phyloP scores from a whole-genome alignment of 2,797 vertebrate species.

The Macrochelys suwanniensis region DNA sequence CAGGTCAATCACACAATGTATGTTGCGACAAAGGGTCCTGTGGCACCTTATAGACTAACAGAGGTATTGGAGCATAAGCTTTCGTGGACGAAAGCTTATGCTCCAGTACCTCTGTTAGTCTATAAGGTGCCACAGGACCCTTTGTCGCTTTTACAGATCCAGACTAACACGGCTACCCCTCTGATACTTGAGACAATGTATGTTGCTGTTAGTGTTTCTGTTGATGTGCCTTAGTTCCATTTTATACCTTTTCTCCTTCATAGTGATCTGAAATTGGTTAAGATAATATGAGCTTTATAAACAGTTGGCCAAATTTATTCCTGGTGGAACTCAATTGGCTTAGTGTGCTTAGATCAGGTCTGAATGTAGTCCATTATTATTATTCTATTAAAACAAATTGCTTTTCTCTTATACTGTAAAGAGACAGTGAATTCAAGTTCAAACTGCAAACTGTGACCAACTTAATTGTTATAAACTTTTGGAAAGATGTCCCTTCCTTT shows the following conservation, averaged over 20 bases:
- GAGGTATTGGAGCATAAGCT: too few species aligned
- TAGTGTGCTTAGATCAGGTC: not conserved
- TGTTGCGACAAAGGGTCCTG: not conserved
- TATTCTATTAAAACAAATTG: not conserved
- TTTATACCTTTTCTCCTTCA: not conserved
- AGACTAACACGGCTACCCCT: too few species aligned
- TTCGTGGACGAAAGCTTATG: too few species aligned
- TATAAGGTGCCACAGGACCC: too few species aligned
- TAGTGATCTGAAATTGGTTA: not conserved
- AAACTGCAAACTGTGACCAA: not conserved
- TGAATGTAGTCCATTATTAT: not conserved
- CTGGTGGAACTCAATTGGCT: not conserved
- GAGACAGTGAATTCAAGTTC: not conserved
- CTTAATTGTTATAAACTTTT: not conserved
- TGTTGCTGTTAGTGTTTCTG: not conserved
- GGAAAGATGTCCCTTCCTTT: not conserved
- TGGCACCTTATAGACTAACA: too few species aligned
- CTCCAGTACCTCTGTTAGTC: too few species aligned
- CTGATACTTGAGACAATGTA: not conserved
- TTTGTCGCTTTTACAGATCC: too few species aligned
- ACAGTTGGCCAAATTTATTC: not conserved
- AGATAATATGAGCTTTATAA: not conserved
- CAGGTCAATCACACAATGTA: not conserved
- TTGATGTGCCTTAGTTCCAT: not conserved
- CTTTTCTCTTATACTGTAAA: not conserved